phyloP scores from a whole-genome alignment of 92 coral and sea anemone genomes.

The Virgularia gustaviana region DNA sequence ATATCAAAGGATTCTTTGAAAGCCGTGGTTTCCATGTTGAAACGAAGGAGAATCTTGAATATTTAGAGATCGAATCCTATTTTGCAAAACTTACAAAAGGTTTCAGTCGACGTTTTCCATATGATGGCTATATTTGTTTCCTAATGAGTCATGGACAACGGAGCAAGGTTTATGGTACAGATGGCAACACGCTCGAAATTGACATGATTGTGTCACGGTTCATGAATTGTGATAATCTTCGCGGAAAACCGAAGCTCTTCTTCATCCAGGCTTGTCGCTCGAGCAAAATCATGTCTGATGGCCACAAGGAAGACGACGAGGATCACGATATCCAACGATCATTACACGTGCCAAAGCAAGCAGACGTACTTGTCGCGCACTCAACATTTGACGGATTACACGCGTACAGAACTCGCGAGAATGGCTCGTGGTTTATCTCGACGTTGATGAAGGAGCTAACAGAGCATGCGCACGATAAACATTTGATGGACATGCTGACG shows the following conservation, averaged over 20 bases:
- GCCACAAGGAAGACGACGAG: neutral
- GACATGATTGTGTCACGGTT: neutral
- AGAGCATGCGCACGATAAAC: neutral
- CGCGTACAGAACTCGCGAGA: neutral
- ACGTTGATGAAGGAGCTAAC: neutral
- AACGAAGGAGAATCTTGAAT: neutral
- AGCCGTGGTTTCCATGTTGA: neutral
- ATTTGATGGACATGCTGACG: neutral
- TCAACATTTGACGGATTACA: neutral
- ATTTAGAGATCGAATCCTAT: no score
- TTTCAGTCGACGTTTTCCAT: no score
- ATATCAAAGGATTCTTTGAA: neutral
- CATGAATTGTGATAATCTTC: neutral
- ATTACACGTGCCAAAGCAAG: neutral
- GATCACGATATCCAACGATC: neutral
- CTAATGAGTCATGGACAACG: constrained; percentile 23
- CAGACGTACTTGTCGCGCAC: constrained; percentile 13
- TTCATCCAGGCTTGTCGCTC: no score
- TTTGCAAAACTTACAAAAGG: no score
- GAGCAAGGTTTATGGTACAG: neutral
- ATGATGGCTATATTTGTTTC: constrained; percentile 16
- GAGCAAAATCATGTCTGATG: neutral
- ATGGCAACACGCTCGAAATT: neutral
- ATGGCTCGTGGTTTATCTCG: constrained; percentile 17
- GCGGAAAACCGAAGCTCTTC: no score